A percentile compares a stretch with the other conserved stretches of the same genome.
Evolutionary conservation across 2,797 vertebrate genomes (phyloP).

Genomic region (Buphagus erythrorhynchus): DNA sequence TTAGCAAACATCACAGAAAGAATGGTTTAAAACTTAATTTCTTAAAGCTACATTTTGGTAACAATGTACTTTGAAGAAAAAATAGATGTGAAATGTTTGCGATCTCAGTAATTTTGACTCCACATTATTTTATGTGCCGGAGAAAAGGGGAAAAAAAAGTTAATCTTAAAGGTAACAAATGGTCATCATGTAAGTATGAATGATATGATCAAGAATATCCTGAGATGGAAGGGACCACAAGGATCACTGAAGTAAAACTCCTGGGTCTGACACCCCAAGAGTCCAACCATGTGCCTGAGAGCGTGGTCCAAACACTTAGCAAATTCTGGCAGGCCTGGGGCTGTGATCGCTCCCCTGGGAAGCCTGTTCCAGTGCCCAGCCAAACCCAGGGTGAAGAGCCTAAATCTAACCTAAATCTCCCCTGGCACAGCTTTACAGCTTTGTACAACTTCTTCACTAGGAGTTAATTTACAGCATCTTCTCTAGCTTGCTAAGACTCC

Average conservation of each 20-base stretch:
- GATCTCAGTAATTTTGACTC: background rate
- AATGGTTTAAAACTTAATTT: background rate
- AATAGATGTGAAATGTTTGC: background rate
- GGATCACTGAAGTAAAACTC: background rate
- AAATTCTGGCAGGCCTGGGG: background rate
- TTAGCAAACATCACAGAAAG: background rate
- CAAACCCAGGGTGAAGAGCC: background rate
- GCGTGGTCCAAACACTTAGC: rapidly evolving
- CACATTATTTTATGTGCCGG: background rate
- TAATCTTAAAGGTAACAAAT: background rate
- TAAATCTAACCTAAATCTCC: background rate
- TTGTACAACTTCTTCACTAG: background rate
- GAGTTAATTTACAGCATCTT: background rate
- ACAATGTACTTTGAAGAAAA: background rate
- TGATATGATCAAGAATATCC: background rate
- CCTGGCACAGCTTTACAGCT: background rate
- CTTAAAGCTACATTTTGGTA: background rate
- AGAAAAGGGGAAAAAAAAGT: background rate
- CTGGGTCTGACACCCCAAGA: background rate
- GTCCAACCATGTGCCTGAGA: background rate
- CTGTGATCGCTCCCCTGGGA: background rate
- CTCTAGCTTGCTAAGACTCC: background rate
- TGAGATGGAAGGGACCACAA: background rate
- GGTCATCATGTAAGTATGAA: background rate
- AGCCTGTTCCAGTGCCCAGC: background rate